Evolutionary conservation across 2,797 vertebrate genomes (phyloP).

Genomic region (Sebastes umbrosus): DNA sequence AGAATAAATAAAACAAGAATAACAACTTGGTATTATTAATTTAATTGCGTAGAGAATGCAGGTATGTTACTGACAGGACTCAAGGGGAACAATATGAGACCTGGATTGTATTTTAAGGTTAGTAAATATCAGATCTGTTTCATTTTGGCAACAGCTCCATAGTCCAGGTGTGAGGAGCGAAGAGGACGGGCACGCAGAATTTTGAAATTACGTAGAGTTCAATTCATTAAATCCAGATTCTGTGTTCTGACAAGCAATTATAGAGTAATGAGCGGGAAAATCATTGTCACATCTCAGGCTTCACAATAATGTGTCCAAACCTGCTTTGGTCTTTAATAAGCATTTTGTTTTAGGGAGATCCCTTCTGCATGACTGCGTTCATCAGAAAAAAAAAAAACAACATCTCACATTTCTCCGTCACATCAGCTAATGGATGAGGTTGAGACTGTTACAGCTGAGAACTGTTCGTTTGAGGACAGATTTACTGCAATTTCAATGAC

Average conservation of each 20-base stretch:
- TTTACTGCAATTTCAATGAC: background rate
- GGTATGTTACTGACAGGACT: background rate
- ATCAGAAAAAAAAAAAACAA: background rate
- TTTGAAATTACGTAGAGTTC: background rate
- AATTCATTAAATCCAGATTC: background rate
- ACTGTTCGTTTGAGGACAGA: background rate
- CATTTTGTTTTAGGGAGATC: background rate
- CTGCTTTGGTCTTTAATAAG: background rate
- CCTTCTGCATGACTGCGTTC: background rate
- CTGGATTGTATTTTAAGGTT: background rate
- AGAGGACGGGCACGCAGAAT: background rate
- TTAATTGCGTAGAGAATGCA: background rate
- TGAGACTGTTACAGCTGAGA: background rate
- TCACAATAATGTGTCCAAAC: background rate
- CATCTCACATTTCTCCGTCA: background rate
- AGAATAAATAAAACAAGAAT: background rate
- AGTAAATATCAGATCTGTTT: background rate
- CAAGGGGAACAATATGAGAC: background rate
- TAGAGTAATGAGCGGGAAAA: background rate
- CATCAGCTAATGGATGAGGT: background rate
- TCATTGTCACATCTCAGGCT: background rate
- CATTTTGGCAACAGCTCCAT: background rate
- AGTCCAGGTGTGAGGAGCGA: background rate
- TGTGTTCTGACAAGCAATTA: background rate
- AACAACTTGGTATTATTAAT: background rate